Base-by-base conservation (phyloP, 1,140 invertebrate species). In the Zaprionus africanus region DNA sequence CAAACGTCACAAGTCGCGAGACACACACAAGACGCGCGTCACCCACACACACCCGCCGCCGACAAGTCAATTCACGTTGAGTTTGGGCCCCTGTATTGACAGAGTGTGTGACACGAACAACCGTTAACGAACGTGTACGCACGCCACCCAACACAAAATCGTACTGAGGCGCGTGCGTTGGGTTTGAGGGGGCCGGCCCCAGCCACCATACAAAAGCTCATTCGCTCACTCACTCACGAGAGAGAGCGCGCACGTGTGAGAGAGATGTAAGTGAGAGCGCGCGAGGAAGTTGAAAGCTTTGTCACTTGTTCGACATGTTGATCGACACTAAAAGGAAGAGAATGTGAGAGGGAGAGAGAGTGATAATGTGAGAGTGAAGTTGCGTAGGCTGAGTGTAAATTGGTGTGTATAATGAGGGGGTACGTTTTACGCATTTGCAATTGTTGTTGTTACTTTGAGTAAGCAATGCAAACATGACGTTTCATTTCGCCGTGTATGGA, bases 81-180 rank as follows among this genome's bases (percentile, higher is more conserved):
- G 34, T 46, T 46, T 46, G 12, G 36, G n/a, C 6, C n/a, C 3
- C 41, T 5, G 41, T 46, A 46, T 46, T 46, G n/a, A 46, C n/a
- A 46, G 41, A 13, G 12, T 46, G 7, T 46, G 41, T 17, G 41
- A 17, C 2, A 65, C 22, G 24, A 68, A 69, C 49, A 69, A 74
- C 71, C 66, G 72, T 51, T 70, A 63, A 56, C 53, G 53, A 63
- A 56, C 66, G 66, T 75, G 72, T 75, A 62, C 72, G 72, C 58
- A 75, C 72, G 41, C 36, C 38, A 31, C 59, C 26, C 71, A 38
- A 57, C 69, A 17, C 59, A 53, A 57, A 75, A 75, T 41, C 49
- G 72, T 26, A 75, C 72, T 75, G 72, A 75, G 58, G 41, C 66
- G 59, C 66, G 41, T 63, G 72, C 59, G 65, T 61, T 74, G 31